phyloP scores from a whole-genome alignment of 2,113 vertebrate genomes.

The Pristiophorus japonicus region DNA sequence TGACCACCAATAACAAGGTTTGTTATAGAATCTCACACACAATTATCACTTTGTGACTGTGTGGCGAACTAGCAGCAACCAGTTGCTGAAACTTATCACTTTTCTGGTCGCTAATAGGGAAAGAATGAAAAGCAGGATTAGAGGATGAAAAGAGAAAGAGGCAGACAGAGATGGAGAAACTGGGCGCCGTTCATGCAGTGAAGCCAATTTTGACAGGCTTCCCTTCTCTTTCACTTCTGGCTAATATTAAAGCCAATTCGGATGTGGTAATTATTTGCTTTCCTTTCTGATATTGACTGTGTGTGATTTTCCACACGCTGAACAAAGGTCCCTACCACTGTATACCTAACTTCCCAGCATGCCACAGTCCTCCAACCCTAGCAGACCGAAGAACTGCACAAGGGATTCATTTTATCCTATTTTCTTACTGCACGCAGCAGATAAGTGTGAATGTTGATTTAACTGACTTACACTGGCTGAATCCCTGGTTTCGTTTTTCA shows the following conservation, averaged over 20 bases:
- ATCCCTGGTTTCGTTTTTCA: background rate
- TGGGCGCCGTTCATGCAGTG: conserved; percentile 42
- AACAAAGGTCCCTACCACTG: conserved; percentile 61
- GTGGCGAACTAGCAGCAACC: background rate
- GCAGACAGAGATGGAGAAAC: conserved; percentile 33
- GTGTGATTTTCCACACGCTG: conserved; percentile 61
- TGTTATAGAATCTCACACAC: background rate
- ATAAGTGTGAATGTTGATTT: conserved; percentile 27
- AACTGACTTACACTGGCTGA: background rate
- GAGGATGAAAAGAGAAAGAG: conserved; percentile 31
- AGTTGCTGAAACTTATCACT: conserved; percentile 38
- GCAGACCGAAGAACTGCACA: background rate
- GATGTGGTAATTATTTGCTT: conserved; percentile 68
- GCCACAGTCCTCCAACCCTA: background rate
- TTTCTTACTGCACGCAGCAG: conserved; percentile 9
- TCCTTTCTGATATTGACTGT: conserved; percentile 62
- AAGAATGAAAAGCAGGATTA: conserved; percentile 26
- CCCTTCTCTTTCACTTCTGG: conserved; percentile 50
- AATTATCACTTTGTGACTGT: conserved; percentile 26
- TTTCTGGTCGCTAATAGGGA: conserved; percentile 39
- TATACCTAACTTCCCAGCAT: conserved; percentile 49
- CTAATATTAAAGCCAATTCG: conserved; percentile 61
- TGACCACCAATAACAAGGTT: background rate
- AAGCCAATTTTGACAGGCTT: conserved; percentile 41
- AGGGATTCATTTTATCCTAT: conserved; percentile 21